Conservation (phyloP, 1,140 invertebrate species). For the Aradophagus sp. region DNA sequence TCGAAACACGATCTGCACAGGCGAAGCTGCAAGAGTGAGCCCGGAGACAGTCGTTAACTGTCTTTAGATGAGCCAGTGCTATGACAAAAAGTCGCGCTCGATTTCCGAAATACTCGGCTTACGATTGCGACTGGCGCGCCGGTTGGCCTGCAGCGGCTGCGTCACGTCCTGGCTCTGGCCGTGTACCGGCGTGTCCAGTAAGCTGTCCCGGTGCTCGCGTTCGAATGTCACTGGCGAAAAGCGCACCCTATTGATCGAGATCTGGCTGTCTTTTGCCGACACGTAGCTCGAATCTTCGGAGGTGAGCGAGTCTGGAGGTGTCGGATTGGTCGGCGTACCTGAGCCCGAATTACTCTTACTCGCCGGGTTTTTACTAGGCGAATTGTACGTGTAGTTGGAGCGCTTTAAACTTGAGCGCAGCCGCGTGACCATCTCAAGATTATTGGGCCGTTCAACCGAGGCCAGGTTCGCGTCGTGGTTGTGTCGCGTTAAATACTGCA, state of each 20-base stretch:
- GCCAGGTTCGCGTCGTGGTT: conserved; percentile 75
- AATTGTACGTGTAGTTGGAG: conserved; percentile 77
- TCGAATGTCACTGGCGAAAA: conserved; percentile 85
- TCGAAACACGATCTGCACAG: no score
- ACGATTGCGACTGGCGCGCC: conserved; percentile 67
- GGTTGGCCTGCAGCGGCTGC: conserved; percentile 77
- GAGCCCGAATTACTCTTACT: conserved; percentile 79
- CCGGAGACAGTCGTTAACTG: conserved; percentile 10
- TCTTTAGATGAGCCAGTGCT: conserved; percentile 74
- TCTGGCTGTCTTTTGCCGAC: conserved; percentile 84
- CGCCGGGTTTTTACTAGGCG: conserved; percentile 75
- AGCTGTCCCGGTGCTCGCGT: conserved; percentile 69
- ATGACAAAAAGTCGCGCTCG: conserved; percentile 78
- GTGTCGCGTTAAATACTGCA: conserved; percentile 75
- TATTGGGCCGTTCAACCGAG: conserved; percentile 81
- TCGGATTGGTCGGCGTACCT: conserved; percentile 89
- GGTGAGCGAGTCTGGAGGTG: conserved; percentile 87
- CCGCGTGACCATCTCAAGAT: conserved; percentile 80
- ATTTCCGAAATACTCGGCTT: conserved; percentile 77
- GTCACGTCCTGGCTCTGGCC: conserved; percentile 80
- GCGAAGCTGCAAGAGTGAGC: no score
- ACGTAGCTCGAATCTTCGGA: conserved; percentile 90
- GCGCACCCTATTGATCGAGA: conserved; percentile 80
- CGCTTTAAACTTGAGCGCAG: conserved; percentile 85
- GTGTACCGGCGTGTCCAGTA: conserved; percentile 80